Base-by-base conservation (phyloP, 2,888 invertebrate genomes). In the Drosophila cracens region DNA sequence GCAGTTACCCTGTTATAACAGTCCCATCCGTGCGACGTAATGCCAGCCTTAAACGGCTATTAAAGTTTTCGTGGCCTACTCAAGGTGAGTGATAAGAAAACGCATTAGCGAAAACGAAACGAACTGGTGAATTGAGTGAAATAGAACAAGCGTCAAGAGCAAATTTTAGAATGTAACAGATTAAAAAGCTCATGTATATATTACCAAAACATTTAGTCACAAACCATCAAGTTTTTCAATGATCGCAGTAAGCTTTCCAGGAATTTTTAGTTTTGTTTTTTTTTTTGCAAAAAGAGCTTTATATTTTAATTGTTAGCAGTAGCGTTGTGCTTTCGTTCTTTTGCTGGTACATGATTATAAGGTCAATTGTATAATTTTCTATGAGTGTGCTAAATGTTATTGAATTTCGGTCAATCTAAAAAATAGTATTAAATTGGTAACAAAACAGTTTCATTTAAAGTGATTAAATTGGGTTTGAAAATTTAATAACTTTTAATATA, bases 51-150 rank as follows among this genome's bases (percentile, higher is more conserved):
- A 92, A 93, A 65, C 84, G 91, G 68, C 82, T 93, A 60, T 77
- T 92, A 25, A 92, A 91, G 75, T 87, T 92, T 48, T 90, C 92
- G 38, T 92, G 92, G 92, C 92, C 92, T 69, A 91, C 91, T 52
- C 89, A 91, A 91, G 92, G 92, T 92, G 90, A 90, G 92, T 76
- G 63, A 70, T 66, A 54, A 66, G 52, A 33, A 56, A 51, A 46
- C 16, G 25, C n/a, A 25, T 34, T 27, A 18, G 27, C 4, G 36
- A 10, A 53, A 34, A 6, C 6, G 11, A 21, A 54, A 4, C 16
- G 21, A 34, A 5, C 13, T 21, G 13, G 1, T 7, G 18, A 27
- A 49, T 27, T 49, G 27, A 27, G 27, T 33, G 10, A 33, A 53
- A 16, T 33, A 10, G 11, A 33, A 53, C 16, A 21, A 21, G 21